Evolutionary conservation across 64 coral and sea anemone species (phyloP).

Genomic region (Dendronephthya gigantea): DNA sequence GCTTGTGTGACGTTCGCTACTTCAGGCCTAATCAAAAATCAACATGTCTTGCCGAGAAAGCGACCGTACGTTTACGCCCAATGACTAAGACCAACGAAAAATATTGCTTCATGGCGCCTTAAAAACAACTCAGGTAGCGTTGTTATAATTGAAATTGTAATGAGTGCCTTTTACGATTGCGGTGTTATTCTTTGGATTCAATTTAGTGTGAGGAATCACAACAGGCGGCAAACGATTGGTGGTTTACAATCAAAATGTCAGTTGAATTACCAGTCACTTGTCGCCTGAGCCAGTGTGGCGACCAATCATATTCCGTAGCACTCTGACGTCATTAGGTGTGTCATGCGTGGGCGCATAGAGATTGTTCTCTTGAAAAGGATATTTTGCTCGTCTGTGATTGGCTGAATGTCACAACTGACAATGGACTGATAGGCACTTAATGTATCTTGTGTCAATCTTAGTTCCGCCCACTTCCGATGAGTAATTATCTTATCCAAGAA

Average conservation of each 20-base stretch:
- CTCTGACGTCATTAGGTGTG: not conserved
- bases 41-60: not conserved
- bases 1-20: not conserved
- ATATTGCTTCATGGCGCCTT: not conserved
- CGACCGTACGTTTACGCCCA: not conserved
- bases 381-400: not conserved
- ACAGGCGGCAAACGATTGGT: not conserved
- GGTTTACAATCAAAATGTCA: not conserved
- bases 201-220: not conserved
- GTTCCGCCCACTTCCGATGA: slow-evolving; percentile 14
- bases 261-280: not conserved
- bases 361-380: not conserved
- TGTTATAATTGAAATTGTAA: slow-evolving; percentile 9
- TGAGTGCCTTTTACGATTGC: not conserved
- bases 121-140: not conserved
- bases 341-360: not conserved
- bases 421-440: not conserved
- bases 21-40: not conserved
- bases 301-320: not conserved
- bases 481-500: not conserved
- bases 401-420: not conserved
- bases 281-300: slow-evolving; percentile 2
- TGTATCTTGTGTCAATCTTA: slow-evolving; percentile 19
- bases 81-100: not conserved
- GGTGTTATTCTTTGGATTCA: not conserved